Evolutionary conservation across 2,797 vertebrate species (phyloP), one percentile per base, ranked within the genome.

Genomic region (Cichlasoma orientale): DNA sequence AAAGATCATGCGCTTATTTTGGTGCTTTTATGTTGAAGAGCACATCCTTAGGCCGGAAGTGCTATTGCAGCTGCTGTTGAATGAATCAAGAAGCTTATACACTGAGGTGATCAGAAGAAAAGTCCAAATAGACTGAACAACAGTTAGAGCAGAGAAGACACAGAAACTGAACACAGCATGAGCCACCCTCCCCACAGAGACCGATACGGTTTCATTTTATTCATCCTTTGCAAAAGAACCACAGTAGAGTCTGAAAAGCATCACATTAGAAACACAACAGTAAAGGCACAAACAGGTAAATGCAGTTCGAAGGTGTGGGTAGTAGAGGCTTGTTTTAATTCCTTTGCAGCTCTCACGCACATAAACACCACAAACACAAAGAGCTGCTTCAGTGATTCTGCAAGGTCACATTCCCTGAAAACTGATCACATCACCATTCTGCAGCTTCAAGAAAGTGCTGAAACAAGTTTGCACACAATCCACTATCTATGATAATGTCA

Each of bases 1-100:
- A 29, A 68, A 33, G 29, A 36, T 36, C 1, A 5, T 50, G 16
- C 13, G 29, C 47, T 33, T 36, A 3, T 50, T 68, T 19, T 74
- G 18, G 69, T 75, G 75, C 75, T 80, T 85, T 86, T 79, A 88
- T 71, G 7, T 71, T 82, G 81, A 86, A 79, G 38, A 75, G 9
- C 44, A 47, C 2, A 47, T 19, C 27, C 18, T 70, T 16, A 63
- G 11, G 4, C 31, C 31, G 75, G 80, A 86, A 80, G 54, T 73
- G 29, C 25, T 16, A 18, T 36, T 53, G 72, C 55, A 36, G 19
- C 75, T 31, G 71, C 38, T 8, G 44, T n/a, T 5, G n/a, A 27
- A 27, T 25, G 13, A 58, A 1, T 69, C 54, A 59, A 44, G 25
- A 77, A 27, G 13, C 14, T 29, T 8, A 69, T 41, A 44, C 19